Base-by-base conservation (phyloP, 2,797 vertebrate species). In the Sandelia bainsii region DNA sequence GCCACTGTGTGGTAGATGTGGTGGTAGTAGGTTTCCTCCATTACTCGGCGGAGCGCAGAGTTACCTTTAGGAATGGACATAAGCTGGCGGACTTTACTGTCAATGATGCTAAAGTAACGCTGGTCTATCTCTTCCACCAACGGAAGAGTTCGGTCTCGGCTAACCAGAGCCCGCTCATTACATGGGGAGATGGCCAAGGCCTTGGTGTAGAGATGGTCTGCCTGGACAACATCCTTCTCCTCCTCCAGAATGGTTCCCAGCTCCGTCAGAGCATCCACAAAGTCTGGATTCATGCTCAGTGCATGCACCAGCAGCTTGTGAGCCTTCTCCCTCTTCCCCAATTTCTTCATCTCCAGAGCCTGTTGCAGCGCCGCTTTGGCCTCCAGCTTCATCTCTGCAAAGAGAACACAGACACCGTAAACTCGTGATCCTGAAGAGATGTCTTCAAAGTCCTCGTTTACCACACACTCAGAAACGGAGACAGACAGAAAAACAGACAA, bases 1-100 rank as follows among this genome's bases (percentile, higher is more conserved):
- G 98, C 98, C 7, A 99, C 98, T 0, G 98, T 99, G 94, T 99
- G 98, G 90, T 99, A 99, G 85, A 99, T 98, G 90, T 99, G 98
- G 82, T 99, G 98, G 81, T 99, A 99, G 84, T 99, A 99, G 0
- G 97, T 98, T 72, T 99, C 98, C 83, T 99, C 97, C 97, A 99
- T 96, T 79, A 99, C 96, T 0, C 98, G 75, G 5, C 96, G 95
- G 40, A 99, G 94, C 0, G 96, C 98, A 0, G 98, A 96, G 80
- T 94, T 99, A 34, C 98, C 96, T 82, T 99, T 99, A 12, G 98
- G 98, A 77, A 99, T 98, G 37, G 98, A 96, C 96, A 98, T 97
- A 49, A 99, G 94, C 63, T 95, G 95, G 22, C 93, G 97, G 23
- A 99, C 97, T 69, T 99, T 99, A 85, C 96, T 92, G 89, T 99